Conservation (phyloP, 1,140 invertebrate species). For the Carposina sasakii region DNA sequence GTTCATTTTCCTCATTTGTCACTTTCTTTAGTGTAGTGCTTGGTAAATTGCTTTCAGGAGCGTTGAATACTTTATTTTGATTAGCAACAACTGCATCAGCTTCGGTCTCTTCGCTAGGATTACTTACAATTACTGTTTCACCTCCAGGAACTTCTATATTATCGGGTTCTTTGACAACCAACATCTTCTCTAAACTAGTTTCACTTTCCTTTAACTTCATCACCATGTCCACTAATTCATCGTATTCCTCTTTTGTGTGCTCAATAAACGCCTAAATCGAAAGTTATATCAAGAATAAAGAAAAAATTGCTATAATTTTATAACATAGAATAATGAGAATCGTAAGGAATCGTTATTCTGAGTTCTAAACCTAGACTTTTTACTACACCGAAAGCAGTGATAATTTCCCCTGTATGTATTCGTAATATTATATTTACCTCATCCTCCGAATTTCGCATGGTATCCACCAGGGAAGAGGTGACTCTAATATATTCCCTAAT, state of each 20-base stretch:
- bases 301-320: no score
- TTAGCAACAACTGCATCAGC: constrained; percentile 12
- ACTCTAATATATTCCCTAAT: constrained; percentile 77
- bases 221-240: constrained; percentile 65
- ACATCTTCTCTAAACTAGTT: constrained; percentile 54
- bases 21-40: constrained; percentile 57
- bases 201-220: constrained; percentile 69
- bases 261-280: constrained; percentile 65
- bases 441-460: constrained; percentile 75
- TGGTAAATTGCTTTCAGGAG: constrained; percentile 30
- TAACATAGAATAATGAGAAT: no score
- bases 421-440: constrained; percentile 57
- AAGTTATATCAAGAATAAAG: constrained; percentile 29
- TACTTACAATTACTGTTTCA: constrained; percentile 20
- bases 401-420: no score
- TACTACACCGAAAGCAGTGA: no score
- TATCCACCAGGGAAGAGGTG: constrained; percentile 76
- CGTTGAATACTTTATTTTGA: constrained; percentile 32
- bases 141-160: constrained; percentile 44
- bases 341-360: no score
- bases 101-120: constrained; percentile 4
- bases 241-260: constrained; percentile 67
- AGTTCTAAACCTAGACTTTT: no score
- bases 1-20: constrained; percentile 63
- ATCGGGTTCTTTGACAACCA: constrained; percentile 41